Conservation (phyloP, 2,888 invertebrate genomes). For the Elgonia sp. region DNA sequence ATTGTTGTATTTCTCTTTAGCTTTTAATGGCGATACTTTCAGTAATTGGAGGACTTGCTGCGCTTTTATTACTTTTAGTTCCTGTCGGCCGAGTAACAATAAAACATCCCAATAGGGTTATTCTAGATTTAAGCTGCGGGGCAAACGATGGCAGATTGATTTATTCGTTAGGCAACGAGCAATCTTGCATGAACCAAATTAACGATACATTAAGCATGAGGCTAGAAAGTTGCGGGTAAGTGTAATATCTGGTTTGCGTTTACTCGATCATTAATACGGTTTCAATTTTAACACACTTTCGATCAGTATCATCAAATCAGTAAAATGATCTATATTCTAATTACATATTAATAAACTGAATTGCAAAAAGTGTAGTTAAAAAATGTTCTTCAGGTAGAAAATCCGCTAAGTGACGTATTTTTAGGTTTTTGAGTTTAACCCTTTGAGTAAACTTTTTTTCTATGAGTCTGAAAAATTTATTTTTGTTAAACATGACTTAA, state of each 20-base stretch:
- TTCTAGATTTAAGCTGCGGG: constrained; percentile 89
- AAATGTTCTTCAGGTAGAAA: not conserved
- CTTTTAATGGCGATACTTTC: constrained; percentile 91
- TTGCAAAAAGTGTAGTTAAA: no score
- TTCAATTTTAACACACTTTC: constrained; percentile 21
- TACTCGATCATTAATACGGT: not conserved
- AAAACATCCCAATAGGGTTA: constrained; percentile 89
- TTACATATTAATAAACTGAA: not conserved
- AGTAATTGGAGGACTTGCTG: constrained; percentile 90
- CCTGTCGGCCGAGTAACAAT: constrained; percentile 91
- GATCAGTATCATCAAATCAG: not conserved
- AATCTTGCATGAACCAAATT: constrained; percentile 83
- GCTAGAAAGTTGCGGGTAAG: constrained; percentile 85
- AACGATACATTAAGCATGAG: constrained; percentile 79
- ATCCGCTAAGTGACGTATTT: no score
- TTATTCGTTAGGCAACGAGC: constrained; percentile 81
- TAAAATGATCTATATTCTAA: no score
- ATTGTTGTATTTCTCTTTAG: constrained; percentile 86
- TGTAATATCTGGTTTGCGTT: not conserved
- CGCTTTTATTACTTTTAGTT: constrained; percentile 90
- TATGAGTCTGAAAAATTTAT: no score
- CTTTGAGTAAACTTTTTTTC: no score
- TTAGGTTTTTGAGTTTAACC: no score
- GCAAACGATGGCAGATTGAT: constrained; percentile 78
- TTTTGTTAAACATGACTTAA: no score